Conservation (phyloP, 2,888 invertebrate species). For the Chrysolina haemoptera region DNA sequence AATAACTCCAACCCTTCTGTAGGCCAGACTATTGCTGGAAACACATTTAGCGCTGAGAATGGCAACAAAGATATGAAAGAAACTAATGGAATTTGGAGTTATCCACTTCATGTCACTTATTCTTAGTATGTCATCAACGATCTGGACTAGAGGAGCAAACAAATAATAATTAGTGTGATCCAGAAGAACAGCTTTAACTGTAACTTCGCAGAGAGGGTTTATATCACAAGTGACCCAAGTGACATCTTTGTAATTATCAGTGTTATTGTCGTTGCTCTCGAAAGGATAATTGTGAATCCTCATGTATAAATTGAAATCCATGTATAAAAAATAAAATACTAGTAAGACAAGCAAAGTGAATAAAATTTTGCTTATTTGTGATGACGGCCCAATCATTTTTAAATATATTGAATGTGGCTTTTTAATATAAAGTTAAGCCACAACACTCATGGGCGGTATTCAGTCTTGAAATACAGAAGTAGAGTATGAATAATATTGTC, state of each 20-base stretch:
- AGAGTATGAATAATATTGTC: background rate
- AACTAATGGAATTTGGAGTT: constrained; percentile 89
- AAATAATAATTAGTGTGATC: constrained; percentile 90
- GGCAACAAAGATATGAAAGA: constrained; percentile 84
- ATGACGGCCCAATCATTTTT: constrained; percentile 80
- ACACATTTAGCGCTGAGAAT: constrained; percentile 82
- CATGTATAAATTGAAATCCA: constrained; percentile 82
- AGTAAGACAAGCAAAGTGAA: constrained; percentile 74
- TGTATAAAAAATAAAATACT: constrained; percentile 78
- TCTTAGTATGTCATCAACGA: constrained; percentile 77
- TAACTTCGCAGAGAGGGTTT: constrained; percentile 85
- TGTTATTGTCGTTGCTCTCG: constrained; percentile 65
- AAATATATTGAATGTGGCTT: constrained; percentile 14
- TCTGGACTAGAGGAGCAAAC: constrained; percentile 83
- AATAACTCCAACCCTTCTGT: constrained; percentile 81
- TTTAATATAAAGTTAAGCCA: constrained; percentile 36
- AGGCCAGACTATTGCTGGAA: constrained; percentile 80
- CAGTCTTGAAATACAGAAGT: constrained; percentile 48
- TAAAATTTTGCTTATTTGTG: constrained; percentile 81
- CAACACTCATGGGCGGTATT: constrained; percentile 42
- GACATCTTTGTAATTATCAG: constrained; percentile 71
- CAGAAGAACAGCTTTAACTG: constrained; percentile 86
- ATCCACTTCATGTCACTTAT: constrained; percentile 71
- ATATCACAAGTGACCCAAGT: constrained; percentile 80
- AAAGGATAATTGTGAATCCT: constrained; percentile 81